phyloP scores from a whole-genome alignment of 2,797 vertebrate genomes.

The Neostethus bicornis region DNA sequence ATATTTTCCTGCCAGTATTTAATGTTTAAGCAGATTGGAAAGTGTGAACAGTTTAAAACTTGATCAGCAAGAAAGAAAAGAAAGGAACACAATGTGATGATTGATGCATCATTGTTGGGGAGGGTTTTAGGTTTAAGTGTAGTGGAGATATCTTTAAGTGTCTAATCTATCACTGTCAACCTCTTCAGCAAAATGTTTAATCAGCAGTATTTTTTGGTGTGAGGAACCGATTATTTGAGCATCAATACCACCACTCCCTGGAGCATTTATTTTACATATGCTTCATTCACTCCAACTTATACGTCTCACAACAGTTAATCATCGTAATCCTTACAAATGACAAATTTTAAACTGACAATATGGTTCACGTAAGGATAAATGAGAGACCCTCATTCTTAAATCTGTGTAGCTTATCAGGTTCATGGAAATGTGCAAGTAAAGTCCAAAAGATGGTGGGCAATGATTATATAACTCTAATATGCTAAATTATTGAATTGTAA shows the following conservation, averaged over 20 bases:
- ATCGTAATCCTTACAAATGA: neutral
- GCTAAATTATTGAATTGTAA: neutral
- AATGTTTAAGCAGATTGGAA: neutral
- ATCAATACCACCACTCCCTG: neutral
- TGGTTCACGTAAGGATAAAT: neutral
- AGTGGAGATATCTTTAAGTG: neutral
- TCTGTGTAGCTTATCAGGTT: neutral
- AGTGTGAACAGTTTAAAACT: neutral
- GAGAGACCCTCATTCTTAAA: neutral
- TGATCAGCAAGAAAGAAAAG: too few relatives aligned
- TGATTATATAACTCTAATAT: neutral
- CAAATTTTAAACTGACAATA: too few relatives aligned
- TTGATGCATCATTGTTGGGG: neutral
- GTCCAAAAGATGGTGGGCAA: neutral
- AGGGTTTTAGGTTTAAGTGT: too few relatives aligned
- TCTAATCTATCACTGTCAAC: neutral
- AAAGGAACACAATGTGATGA: neutral
- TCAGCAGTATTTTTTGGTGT: neutral
- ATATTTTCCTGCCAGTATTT: slow-evolving; percentile 8
- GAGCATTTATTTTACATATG: neutral
- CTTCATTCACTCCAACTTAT: too few relatives aligned
- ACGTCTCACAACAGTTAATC: neutral
- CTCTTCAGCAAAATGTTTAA: neutral
- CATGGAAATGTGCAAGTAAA: neutral
- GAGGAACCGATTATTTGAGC: neutral